Base-by-base conservation (phyloP, 1,140 invertebrate species). In the Oscheius sp. region DNA sequence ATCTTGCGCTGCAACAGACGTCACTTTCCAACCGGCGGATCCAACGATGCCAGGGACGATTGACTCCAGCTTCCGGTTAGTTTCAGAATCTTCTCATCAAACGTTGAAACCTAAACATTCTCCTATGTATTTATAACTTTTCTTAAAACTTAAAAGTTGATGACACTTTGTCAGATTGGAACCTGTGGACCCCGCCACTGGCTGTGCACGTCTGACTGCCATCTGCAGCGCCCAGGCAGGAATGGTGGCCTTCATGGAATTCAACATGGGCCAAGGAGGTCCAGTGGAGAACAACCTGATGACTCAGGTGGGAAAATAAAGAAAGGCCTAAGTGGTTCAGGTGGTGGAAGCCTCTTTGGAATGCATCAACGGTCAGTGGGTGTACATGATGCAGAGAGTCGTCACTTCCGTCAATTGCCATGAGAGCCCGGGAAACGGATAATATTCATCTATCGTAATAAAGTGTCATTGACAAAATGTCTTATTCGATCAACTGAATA, bases 251-350 rank as follows among this genome's bases (percentile, higher is more conserved):
- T 70, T 70, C 26, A 70, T 70, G 68, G 35, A 70, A 32, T 70
- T 70, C 26, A 70, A 70, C 35, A 23, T 18, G 23, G 61, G 61
- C 55, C 52, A 70, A 34, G 68, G 68, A 59, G 68, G 68, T 4
- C 68, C 68, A 2, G 52, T 49, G 18, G 68, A 70, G 45, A 70
- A 70, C 55, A 13, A 18, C 28, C 28, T 36, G 26, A 45, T 45
- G 55, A 49, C 42, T 35, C 46, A 13, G 28, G 68, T 70, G 35
- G 45, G 49, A 13, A 59, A 42, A 42, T 42, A 42, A n/a, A 42
- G 10, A 42, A 42, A 42, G n/a, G 10, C n/a, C 38, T 42, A 13
- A 15, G 29, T 32, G 2, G 23, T 66, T 66, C 46, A 67, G 65
- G 55, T 49, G 7, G 23, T 67, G 13, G 55, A 55, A 28, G 65